A percentile compares a stretch with the other conserved stretches of the same genome.
Conservation (phyloP, 2,888 invertebrate species). For the Catotricha subobsoleta region DNA sequence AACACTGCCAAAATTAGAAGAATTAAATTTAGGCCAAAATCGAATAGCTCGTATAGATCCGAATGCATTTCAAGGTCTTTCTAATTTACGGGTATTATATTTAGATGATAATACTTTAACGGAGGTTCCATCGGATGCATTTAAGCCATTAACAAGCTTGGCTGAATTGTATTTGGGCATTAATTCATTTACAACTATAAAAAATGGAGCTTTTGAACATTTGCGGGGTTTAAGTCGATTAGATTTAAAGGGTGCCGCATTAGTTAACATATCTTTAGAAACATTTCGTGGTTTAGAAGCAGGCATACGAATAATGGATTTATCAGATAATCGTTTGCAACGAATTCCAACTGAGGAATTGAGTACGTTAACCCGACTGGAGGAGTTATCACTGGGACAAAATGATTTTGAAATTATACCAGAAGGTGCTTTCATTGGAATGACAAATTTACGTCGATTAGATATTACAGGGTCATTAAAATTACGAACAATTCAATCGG, state of each 20-base stretch:
- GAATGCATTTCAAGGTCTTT: conserved; percentile 55
- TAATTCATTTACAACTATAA: conserved; percentile 59
- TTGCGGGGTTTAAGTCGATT: conserved; percentile 55
- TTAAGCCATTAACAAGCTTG: conserved; percentile 53
- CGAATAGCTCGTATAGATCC: conserved; percentile 64
- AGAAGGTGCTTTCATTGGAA: conserved; percentile 56
- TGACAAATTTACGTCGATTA: conserved; percentile 55
- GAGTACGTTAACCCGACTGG: conserved; percentile 49
- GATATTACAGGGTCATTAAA: conserved; percentile 64
- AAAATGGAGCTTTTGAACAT: conserved; percentile 61
- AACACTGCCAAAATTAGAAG: conserved; percentile 57
- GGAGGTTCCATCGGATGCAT: conserved; percentile 54
- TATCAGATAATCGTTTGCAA: conserved; percentile 61
- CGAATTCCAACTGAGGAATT: conserved; percentile 59
- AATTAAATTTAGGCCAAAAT: conserved; percentile 71
- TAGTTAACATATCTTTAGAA: conserved; percentile 56
- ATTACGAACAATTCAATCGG: conserved; percentile 52
- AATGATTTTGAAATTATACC: conserved; percentile 56
- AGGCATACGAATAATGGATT: conserved; percentile 54
- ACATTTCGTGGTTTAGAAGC: conserved; percentile 58
- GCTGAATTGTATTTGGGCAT: conserved; percentile 72
- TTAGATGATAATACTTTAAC: conserved; percentile 70
- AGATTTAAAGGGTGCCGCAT: conserved; percentile 63
- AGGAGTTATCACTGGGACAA: conserved; percentile 66
- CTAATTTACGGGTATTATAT: conserved; percentile 59